These are phyloP conservation scores for Rhizoglyphus robini DNA, from an alignment of 1,140 invertebrate genomes.

Conservation along the genomic window DNA sequence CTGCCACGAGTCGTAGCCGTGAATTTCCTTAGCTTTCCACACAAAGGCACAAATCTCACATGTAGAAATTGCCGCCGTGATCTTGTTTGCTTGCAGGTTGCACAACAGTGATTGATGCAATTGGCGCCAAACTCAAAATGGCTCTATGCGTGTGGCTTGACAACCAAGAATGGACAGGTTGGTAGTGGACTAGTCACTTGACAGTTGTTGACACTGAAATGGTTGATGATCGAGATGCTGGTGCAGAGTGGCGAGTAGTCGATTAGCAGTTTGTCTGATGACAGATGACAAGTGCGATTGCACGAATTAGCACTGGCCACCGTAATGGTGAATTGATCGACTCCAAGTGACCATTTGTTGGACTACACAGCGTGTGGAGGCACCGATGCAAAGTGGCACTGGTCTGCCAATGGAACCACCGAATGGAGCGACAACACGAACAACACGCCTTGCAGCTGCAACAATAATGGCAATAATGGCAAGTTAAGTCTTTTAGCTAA, in stretches of 20 bases:
- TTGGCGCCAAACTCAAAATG: background rate
- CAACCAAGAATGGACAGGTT: background rate
- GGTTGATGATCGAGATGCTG: background rate
- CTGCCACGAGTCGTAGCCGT: too few species aligned
- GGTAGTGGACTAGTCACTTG: background rate
- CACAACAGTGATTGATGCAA: background rate
- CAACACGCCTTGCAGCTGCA: background rate
- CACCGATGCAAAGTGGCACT: background rate
- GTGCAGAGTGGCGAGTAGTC: background rate
- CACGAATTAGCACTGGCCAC: background rate
- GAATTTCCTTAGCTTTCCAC: too few species aligned
- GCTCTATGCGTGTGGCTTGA: background rate
- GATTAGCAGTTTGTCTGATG: too few species aligned
- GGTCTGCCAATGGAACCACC: background rate
- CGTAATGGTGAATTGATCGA: background rate
- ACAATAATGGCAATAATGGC: constrained; percentile 13
- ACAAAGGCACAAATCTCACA: too few species aligned
- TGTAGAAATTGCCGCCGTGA: too few species aligned
- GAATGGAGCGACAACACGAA: background rate
- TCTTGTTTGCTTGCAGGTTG: background rate
- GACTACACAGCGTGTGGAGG: background rate
- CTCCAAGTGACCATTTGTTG: background rate
- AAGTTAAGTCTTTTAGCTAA: constrained; percentile 12
- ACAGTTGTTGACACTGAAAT: background rate
- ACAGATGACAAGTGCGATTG: too few species aligned